Evolutionary conservation across 2,113 vertebrate genomes (phyloP), one percentile per base, ranked within the genome.

Genomic region (Planiliza haematocheilus): DNA sequence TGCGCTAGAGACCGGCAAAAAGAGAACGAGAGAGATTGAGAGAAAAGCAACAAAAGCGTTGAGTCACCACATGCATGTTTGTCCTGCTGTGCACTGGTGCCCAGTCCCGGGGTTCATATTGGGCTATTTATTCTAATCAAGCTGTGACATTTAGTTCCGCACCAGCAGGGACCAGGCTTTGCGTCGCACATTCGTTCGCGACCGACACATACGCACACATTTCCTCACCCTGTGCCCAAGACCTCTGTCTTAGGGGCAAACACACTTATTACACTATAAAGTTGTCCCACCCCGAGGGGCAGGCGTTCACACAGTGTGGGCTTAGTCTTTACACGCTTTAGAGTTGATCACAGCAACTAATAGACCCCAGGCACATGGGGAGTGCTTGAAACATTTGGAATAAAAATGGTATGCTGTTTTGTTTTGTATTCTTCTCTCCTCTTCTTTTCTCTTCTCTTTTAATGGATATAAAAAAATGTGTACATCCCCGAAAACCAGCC

Each of bases 121-220:
- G 38, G 49, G 64, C 82, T 82, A 74, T 87, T 90, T 86, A 86
- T 88, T 89, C 79, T 74, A 85, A 88, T 87, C 72, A 85, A 80
- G 73, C 80, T 38, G 62, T 86, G 85, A 83, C 88, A 89, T 91
- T 88, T 87, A 78, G 73, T 74, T 85, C 52, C 62, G 75, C 75
- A 80, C 63, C 86, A 83, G 56, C 56, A 73, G 79, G 73, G 77
- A 81, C 79, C 59, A 42, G 66, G 69, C 61, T 77, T 48, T 73
- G 48, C 73, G 56, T 21, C 7, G 14, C 12, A 11, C 39, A 14
- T 36, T 63, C 0, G 7, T 64, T 24, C 38, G 46, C 24, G 5
- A 42, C 21, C 7, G 59, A 58, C 51, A 57, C 69, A 77, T 18
- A 56, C 42, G 2, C 62, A 52, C 74, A 75, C 70, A 70, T 56